Evolutionary conservation across 1,140 invertebrate species (phyloP), one percentile per base, ranked within the genome.

Genomic region (Mya arenaria): DNA sequence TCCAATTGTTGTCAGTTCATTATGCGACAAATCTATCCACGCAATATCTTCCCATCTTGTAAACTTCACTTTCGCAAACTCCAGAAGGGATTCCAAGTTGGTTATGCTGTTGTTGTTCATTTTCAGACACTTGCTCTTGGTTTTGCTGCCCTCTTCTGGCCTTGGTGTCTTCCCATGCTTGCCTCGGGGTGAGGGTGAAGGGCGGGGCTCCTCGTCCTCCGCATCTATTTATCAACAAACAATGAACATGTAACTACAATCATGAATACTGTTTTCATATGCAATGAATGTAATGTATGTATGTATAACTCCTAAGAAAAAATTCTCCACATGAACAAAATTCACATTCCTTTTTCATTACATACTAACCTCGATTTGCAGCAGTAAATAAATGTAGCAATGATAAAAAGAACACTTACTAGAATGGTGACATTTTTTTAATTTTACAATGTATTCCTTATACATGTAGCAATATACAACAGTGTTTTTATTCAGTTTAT

Each of bases 21-120:
- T 90, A 39, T 88, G 90, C 28, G 90, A 91, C 13, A 90, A 72
- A 82, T 91, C 88, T 75, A 91, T 58, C 90, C 91, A 92, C 13
- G 83, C 87, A 58, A 91, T 83, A n/a, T 78, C 73, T 4, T 69
- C 23, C 17, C 84, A 85, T 32, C 87, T 78, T 13, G 82, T 69
- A 84, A 89, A 89, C 28, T 86, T 77, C 6, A 60, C 71, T 15
- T 56, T 34, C 5, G 83, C 73, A 13, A 89, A 62, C 8, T 78
- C 65, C 25, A 65, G 66, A 25, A 91, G 74, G 13, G 60, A 23
- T 19, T 83, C 79, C 30, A 91, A 66, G 19, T 88, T 84, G 32
- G 69, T 74, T 34, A 91, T 66, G 28, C 60, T 34, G 60, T 91
- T 91, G 68, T 91, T 91, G 84, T 90, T 90, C 28, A 91, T 37